Base-by-base conservation (phyloP, 2,888 invertebrate genomes). In the Danaus chrysippus region DNA sequence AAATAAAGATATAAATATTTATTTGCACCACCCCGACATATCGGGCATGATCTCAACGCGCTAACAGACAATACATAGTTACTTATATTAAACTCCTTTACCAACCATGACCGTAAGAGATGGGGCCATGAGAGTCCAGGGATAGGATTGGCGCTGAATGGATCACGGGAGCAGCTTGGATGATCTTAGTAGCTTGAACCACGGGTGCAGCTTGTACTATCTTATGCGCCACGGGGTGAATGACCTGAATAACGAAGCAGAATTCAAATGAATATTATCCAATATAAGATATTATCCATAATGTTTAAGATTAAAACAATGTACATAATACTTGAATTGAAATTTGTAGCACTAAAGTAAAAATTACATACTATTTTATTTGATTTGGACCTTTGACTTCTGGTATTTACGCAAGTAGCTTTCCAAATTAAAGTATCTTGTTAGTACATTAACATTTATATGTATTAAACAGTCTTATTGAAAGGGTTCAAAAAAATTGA, bases 1-100 rank as follows among this genome's bases (percentile, higher is more conserved):
- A 72, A 82, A 75, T 79, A 79, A 76, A 79, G 82, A 81, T 74
- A 72, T 65, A 71, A 73, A 72, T 74, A 74, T 74, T 87, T 83
- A 84, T 85, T 83, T 79, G 81, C 73, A 80, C 79, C 75, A 77
- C 77, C 77, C 73, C 71, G 78, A 79, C 75, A 76, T 67, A 68
- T 77, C 82, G 81, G 83, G 85, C 83, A 76, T 78, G 84, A 87
- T 83, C 84, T 87, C 77, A 84, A 87, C 85, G 82, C 82, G 78
- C 78, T 77, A 70, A 78, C 70, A 73, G 63, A 64, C 66, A 52
- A 70, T 63, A 69, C 66, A 70, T 67, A 73, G 71, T 76, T 76
- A 79, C 75, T 74, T 77, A 81, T 76, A 77, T 71, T 59, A 19
- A 54, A 58, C 46, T n/a, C 8, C 9, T 68, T 74, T 82, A 90